phyloP scores from a whole-genome alignment of 1,140 invertebrate genomes.

The Leguminivora glycinivorella region DNA sequence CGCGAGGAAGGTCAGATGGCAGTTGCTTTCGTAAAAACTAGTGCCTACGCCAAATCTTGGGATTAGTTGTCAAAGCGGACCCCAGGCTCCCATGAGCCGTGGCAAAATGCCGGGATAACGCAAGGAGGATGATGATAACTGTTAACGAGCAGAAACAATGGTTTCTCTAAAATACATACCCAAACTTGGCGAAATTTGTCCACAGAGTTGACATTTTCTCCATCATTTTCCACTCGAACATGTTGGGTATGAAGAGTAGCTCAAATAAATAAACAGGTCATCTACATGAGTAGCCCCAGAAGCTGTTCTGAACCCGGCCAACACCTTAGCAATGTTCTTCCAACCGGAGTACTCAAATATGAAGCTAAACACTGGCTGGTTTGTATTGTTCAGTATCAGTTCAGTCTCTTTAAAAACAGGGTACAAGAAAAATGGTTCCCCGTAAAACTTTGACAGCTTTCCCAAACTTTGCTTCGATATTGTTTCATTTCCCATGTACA shows the following conservation, averaged over 20 bases:
- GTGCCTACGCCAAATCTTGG: too few species aligned
- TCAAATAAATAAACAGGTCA: conserved; percentile 10
- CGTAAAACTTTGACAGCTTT: conserved; percentile 15
- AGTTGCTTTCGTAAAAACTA: too few species aligned
- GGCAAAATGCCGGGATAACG: too few species aligned
- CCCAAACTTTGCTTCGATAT: not conserved
- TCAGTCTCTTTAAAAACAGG: conserved; percentile 15
- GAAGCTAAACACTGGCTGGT: conserved; percentile 4
- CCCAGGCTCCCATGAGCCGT: too few species aligned
- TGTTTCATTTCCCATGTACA: conserved; percentile 16
- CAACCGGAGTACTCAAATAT: not conserved
- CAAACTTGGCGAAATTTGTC: conserved; percentile 22
- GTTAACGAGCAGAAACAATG: not conserved
- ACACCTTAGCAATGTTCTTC: conserved; percentile 4
- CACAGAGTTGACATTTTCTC: conserved; percentile 8
- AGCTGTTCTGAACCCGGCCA: not conserved
- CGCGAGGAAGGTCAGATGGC: too few species aligned
- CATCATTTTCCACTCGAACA: conserved; percentile 16
- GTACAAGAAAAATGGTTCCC: conserved; percentile 26
- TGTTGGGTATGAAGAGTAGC: not conserved
- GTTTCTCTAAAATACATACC: not conserved
- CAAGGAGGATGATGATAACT: too few species aligned
- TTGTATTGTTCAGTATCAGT: conserved; percentile 22
- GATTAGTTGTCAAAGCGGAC: too few species aligned
- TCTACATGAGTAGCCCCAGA: conserved; percentile 6